Evolutionary conservation across 1,140 invertebrate species (phyloP), one percentile per base, ranked within the genome.

Genomic region (Stratiolaelaps scimitus): DNA sequence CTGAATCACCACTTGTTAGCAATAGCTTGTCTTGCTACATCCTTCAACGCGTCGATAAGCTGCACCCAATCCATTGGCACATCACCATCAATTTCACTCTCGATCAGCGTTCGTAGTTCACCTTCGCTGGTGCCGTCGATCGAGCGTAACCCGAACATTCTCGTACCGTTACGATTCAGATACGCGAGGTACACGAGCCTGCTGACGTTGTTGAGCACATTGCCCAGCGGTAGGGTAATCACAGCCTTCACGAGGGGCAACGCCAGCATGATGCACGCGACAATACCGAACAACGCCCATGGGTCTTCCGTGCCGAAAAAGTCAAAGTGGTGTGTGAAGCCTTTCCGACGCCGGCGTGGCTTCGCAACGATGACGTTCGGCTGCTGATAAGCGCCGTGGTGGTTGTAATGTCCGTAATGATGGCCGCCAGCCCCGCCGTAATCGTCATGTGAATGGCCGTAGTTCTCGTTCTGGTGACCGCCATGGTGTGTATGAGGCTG

Each of bases 111-210:
- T 40, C 34, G 5, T 6, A 40, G 34, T 40, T 40, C 34, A 40
- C 53, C 23, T 15, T 6, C 13, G 20, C 17, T 10, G 53, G 17
- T 26, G 13, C 34, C 53, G 10, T 60, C 53, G n/a, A 1, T 26
- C 26, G 26, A 26, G 26, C 53, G 13, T 26, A 26, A 60, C 5
- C 53, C 53, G 23, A 60, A 60, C 26, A 60, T 34, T 26, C 23
- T 26, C 17, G 53, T 60, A 17, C 53, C 53, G 20, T 60, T 60
- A 17, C 53, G 53, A 60, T 60, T 60, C 10, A 60, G 53, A 23
- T 60, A 60, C 2, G 53, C 53, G 26, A 60, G 34, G 1, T 60
- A 60, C 4, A 60, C 53, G 2, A 60, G 20, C 6, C 53, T 26
- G 20, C 23, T 34, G 10, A 60, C 34, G 34, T 60, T 60, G 23